A percentile compares a stretch with the other conserved stretches of the same genome.
Conservation (phyloP, 2,797 vertebrate genomes). For the Eremophila alpestris region DNA sequence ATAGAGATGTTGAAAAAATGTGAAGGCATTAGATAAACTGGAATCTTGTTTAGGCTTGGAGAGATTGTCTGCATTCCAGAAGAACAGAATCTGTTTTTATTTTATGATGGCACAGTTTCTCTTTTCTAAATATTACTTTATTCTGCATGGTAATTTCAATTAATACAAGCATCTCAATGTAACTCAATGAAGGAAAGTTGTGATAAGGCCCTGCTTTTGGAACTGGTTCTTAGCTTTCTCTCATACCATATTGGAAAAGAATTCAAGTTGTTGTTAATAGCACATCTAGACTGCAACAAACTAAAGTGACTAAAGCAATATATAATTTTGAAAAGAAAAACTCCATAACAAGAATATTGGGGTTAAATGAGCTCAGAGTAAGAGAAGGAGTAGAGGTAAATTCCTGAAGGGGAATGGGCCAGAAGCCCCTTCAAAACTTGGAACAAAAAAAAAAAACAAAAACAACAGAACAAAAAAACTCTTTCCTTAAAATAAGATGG, state of each 20-base stretch:
- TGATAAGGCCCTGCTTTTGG: background rate
- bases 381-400: background rate
- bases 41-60: background rate
- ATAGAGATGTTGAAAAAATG: background rate
- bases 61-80: background rate
- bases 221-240: background rate
- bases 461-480: no score
- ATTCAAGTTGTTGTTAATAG: background rate
- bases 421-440: background rate
- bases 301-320: background rate
- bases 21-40: background rate
- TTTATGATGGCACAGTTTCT: background rate
- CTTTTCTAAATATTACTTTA: background rate
- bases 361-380: background rate
- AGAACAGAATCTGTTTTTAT: background rate
- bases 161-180: background rate
- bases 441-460: background rate
- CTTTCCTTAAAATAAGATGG: background rate
- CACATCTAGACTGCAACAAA: background rate
- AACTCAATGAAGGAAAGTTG: background rate
- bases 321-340: background rate
- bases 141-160: background rate
- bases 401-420: background rate
- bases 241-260: background rate
- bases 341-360: rapidly evolving